Evolutionary conservation across 2,797 vertebrate genomes (phyloP).

Genomic region (Meriones psammophilus): DNA sequence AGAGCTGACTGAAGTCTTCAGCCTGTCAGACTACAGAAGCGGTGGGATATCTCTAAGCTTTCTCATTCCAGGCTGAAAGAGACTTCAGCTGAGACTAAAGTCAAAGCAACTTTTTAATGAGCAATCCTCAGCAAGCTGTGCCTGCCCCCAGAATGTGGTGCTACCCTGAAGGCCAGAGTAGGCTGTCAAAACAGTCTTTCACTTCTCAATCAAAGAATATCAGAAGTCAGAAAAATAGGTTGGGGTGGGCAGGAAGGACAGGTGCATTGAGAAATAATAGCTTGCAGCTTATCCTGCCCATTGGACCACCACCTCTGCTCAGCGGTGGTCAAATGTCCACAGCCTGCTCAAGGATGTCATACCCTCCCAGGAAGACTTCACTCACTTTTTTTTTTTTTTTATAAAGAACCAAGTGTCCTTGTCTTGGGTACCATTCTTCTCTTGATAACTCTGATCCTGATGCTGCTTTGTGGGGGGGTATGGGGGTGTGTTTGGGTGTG

Average conservation of each 20-base stretch:
- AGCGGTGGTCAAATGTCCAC: background rate
- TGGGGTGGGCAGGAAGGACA: background rate
- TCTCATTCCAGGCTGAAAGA: background rate
- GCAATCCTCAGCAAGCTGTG: background rate
- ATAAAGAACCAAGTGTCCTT: too few relatives aligned
- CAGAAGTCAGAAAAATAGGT: background rate
- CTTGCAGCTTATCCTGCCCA: fast-evolving
- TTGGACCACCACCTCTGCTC: background rate
- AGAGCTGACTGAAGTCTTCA: background rate
- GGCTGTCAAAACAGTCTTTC: background rate
- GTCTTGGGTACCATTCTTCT: too few relatives aligned
- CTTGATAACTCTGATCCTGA: background rate
- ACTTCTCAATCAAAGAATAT: background rate
- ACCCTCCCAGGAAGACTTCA: background rate
- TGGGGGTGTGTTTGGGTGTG: background rate
- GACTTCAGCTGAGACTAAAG: background rate
- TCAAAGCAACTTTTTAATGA: background rate
- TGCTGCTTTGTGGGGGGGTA: too few relatives aligned
- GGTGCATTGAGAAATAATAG: fast-evolving
- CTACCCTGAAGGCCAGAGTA: background rate
- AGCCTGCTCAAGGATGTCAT: background rate
- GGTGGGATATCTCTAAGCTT: background rate
- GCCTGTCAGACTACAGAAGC: background rate
- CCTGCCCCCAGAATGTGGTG: background rate
- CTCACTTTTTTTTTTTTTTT: background rate